phyloP scores from a whole-genome alignment of 2,888 invertebrate species.

The Torymus auratus region DNA sequence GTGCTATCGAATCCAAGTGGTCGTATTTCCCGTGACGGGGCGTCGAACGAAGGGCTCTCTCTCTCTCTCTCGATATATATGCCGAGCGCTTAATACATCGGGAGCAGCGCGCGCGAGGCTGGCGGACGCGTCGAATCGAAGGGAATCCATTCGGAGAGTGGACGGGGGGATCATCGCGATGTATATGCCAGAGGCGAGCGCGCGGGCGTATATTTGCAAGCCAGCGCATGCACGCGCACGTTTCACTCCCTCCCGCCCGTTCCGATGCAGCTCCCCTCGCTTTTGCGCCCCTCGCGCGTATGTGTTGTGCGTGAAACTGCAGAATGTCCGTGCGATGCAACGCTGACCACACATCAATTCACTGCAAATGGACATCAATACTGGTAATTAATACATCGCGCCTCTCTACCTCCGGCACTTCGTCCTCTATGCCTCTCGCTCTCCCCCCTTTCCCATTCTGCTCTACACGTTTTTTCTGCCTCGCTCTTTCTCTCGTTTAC shows the following conservation, averaged over 20 bases:
- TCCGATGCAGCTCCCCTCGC: slow-evolving; percentile 1
- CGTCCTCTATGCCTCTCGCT: slow-evolving; percentile 56
- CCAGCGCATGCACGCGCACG: neutral
- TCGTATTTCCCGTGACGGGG: slow-evolving; percentile 34
- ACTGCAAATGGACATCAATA: slow-evolving; percentile 78
- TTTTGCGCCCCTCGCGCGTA: neutral
- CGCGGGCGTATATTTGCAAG: slow-evolving; percentile 31
- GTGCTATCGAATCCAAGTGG: slow-evolving; percentile 30
- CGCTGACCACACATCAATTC: slow-evolving; percentile 76
- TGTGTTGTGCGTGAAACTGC: slow-evolving; percentile 55
- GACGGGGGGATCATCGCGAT: slow-evolving; percentile 48
- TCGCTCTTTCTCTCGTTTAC: slow-evolving; percentile 1
- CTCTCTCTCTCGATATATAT: slow-evolving; percentile 13
- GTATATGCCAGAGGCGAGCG: slow-evolving; percentile 12
- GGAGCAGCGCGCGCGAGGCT: neutral
- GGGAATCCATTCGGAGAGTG: slow-evolving; percentile 32
- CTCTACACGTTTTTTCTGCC: neutral
- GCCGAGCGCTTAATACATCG: slow-evolving; percentile 52
- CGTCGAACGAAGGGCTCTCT: slow-evolving; percentile 13
- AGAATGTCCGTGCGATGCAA: slow-evolving; percentile 35
- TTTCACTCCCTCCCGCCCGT: neutral
- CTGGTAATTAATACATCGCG: slow-evolving; percentile 77
- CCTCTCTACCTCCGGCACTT: slow-evolving; percentile 67
- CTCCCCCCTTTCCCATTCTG: slow-evolving; percentile 56
- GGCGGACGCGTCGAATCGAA: slow-evolving; percentile 49